phyloP scores from a whole-genome alignment of 2,888 invertebrate species.

The Pilophorus perplexus region DNA sequence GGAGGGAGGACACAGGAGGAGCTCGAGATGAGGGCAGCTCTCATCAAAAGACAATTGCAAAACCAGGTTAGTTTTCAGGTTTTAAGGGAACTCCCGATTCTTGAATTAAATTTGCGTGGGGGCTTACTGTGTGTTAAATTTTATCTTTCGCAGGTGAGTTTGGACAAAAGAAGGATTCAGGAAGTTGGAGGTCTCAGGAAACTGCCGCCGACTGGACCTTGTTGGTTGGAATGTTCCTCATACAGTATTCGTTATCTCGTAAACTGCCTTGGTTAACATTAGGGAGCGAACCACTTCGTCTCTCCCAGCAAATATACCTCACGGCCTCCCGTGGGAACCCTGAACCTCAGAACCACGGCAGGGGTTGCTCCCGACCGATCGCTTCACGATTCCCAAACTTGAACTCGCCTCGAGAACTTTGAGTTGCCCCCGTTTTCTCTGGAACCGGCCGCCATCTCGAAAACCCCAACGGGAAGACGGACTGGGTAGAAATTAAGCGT shows the following conservation, averaged over 20 bases:
- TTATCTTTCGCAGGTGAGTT: slow-evolving; percentile 27
- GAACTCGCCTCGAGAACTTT: background rate
- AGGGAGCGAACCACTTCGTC: background rate
- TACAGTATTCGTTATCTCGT: slow-evolving; percentile 25
- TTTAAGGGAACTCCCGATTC: no score
- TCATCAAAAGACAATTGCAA: slow-evolving; percentile 44
- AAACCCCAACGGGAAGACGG: slow-evolving; percentile 13
- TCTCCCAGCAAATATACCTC: no score
- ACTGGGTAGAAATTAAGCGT: slow-evolving; percentile 28
- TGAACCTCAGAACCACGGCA: background rate
- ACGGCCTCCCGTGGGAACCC: background rate
- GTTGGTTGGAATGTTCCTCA: slow-evolving; percentile 7
- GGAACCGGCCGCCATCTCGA: background rate
- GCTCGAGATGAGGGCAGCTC: slow-evolving; percentile 44
- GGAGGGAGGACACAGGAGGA: slow-evolving; percentile 39
- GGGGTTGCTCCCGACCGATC: background rate
- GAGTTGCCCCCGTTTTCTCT: slow-evolving; percentile 13
- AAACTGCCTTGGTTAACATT: slow-evolving; percentile 9
- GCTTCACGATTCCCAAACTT: slow-evolving; percentile 22
- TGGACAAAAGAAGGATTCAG: slow-evolving; percentile 23
- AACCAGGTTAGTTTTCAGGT: slow-evolving; percentile 39
- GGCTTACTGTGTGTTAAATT: background rate
- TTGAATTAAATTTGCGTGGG: background rate
- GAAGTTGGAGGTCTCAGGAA: slow-evolving; percentile 17
- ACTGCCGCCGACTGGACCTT: slow-evolving; percentile 11